Conservation (phyloP, 2,113 vertebrate species). For the Tylochromis polylepis region DNA sequence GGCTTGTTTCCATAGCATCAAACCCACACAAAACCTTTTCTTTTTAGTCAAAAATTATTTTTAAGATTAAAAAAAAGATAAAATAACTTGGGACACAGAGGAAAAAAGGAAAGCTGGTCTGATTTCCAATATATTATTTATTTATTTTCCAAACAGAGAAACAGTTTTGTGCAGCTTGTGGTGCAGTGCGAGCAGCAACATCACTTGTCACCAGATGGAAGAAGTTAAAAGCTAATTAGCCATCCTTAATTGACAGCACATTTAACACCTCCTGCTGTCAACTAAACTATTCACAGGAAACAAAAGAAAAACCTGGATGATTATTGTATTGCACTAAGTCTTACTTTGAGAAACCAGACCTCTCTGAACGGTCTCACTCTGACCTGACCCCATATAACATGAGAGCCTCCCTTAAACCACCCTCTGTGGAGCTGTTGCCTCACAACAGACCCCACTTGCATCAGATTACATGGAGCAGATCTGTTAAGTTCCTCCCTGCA, state of each 20-base stretch:
- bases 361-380: not conserved
- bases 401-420: not conserved
- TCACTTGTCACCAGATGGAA: not conserved
- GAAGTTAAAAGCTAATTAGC: not conserved
- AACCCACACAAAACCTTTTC: not conserved
- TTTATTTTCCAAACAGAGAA: not conserved
- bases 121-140: not conserved
- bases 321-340: not conserved
- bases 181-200: not conserved
- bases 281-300: not conserved
- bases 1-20: not conserved
- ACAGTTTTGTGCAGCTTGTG: not conserved
- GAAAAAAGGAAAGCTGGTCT: not conserved
- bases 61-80: not conserved
- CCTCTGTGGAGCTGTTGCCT: constrained; percentile 11
- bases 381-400: constrained; percentile 12
- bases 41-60: not conserved
- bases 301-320: not conserved
- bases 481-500: not conserved
- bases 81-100: not conserved
- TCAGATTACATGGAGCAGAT: not conserved
- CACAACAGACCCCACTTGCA: constrained; percentile 8
- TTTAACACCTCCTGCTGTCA: not conserved
- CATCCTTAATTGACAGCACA: not conserved
- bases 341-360: not conserved